Conservation (phyloP, 2,888 invertebrate species). For the Elmis aenea region DNA sequence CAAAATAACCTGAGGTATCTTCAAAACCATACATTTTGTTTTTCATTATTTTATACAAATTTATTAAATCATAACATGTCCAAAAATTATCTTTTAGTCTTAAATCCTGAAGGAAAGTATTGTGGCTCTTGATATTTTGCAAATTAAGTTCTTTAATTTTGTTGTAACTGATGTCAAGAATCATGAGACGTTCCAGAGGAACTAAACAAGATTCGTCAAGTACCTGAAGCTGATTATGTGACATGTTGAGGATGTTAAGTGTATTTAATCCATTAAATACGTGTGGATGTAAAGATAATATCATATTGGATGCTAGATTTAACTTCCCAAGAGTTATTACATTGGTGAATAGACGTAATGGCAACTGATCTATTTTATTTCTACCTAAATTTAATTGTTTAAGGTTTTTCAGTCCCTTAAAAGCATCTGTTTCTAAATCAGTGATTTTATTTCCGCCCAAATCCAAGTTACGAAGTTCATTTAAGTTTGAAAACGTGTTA, state of each 20-base stretch:
- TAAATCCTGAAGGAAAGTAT: conserved; percentile 3
- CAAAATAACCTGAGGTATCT: conserved; percentile 5
- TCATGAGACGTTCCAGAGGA: conserved; percentile 6
- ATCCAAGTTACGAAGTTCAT: background rate
- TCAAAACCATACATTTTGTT: conserved; percentile 7
- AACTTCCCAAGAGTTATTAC: conserved; percentile 3
- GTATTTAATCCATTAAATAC: conserved; percentile 6
- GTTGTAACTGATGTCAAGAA: conserved; percentile 9
- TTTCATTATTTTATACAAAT: conserved; percentile 12
- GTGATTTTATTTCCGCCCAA: conserved; percentile 7
- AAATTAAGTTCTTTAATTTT: conserved; percentile 7
- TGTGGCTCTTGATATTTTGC: conserved; percentile 4
- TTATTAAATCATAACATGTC: conserved; percentile 8
- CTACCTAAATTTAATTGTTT: conserved; percentile 4
- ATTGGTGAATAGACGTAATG: conserved; percentile 5
- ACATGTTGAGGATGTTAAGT: conserved; percentile 6
- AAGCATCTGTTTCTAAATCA: conserved; percentile 1
- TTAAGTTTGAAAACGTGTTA: conserved; percentile 1
- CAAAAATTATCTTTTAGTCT: conserved; percentile 12
- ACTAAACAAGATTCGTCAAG: conserved; percentile 3
- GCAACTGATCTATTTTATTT: conserved; percentile 5
- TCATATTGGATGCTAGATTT: conserved; percentile 7
- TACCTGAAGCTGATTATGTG: conserved; percentile 7
- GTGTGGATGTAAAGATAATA: conserved; percentile 1
- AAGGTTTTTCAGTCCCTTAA: conserved; percentile 2